Evolutionary conservation across 2,797 vertebrate species (phyloP).

Genomic region (Sphaeramia orbicularis): DNA sequence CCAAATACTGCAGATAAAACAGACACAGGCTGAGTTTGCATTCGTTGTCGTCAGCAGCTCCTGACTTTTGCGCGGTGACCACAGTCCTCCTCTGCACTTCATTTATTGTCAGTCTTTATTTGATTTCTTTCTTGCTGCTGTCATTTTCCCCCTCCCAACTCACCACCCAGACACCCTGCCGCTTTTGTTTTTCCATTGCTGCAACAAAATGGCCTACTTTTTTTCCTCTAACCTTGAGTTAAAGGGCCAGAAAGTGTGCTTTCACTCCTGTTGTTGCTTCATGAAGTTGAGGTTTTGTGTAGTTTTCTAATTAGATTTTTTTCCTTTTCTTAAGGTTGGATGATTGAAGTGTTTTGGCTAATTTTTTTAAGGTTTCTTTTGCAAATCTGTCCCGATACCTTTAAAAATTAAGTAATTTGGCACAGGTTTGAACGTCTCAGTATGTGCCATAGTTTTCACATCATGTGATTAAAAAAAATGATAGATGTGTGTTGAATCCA

Average conservation of each 20-base stretch:
- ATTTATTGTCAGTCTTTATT: constrained; percentile 72
- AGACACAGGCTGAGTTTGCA: constrained; percentile 20
- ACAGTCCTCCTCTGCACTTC: constrained; percentile 63
- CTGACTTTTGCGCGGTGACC: constrained; percentile 62
- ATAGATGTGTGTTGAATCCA: constrained; percentile 26
- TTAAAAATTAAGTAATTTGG: neutral
- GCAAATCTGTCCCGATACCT: neutral
- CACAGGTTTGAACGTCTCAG: constrained; percentile 12
- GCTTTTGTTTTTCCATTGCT: constrained; percentile 71
- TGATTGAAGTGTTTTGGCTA: neutral
- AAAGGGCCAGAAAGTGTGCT: constrained; percentile 33
- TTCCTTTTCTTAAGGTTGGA: neutral
- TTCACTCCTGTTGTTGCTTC: neutral
- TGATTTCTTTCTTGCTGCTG: constrained; percentile 66
- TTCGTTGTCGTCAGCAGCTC: constrained; percentile 49
- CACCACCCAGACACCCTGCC: constrained; percentile 62
- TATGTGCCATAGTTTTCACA: constrained; percentile 27
- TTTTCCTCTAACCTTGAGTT: constrained; percentile 46
- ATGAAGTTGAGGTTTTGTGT: neutral
- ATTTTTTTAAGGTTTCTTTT: constrained; percentile 4
- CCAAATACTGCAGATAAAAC: constrained; percentile 33
- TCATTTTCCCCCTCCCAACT: constrained; percentile 49
- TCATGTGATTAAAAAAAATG: neutral
- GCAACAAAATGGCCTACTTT: constrained; percentile 59
- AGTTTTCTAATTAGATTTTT: constrained; percentile 4